These are phyloP conservation scores for Sialis fuliginosa DNA, from an alignment of 2,888 invertebrate species.

Conservation along the genomic window DNA sequence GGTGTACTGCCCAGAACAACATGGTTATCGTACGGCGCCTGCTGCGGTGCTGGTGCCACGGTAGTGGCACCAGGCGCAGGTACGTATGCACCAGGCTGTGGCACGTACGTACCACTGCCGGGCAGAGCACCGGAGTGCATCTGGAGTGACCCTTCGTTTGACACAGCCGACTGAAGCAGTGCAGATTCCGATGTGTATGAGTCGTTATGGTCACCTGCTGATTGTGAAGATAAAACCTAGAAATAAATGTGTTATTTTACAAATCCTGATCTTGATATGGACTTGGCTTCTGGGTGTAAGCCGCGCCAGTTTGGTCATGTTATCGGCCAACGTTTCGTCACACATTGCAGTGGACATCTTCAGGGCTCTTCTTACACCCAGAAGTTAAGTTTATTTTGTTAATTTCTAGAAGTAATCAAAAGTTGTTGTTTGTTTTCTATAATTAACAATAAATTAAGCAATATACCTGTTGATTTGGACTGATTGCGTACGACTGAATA, in stretches of 20 bases:
- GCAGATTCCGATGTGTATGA: background rate
- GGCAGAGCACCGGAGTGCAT: constrained; percentile 8
- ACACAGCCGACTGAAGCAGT: background rate
- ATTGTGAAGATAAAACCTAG: constrained; percentile 3
- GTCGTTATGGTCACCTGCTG: background rate
- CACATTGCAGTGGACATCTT: no score
- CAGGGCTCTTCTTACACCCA: no score
- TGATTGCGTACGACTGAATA: constrained; percentile 23
- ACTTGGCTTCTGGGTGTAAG: no score
- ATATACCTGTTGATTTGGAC: constrained; percentile 21
- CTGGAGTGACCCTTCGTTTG: background rate
- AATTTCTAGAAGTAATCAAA: no score
- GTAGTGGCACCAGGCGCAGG: constrained; percentile 22
- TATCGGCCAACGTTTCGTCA: no score
- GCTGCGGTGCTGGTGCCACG: constrained; percentile 19
- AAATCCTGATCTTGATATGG: no score
- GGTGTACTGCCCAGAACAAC: constrained; percentile 74
- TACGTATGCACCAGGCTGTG: constrained; percentile 1
- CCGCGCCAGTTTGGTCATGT: no score
- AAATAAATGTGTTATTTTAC: background rate
- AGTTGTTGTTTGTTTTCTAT: background rate
- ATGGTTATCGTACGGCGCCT: constrained; percentile 23
- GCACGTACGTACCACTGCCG: constrained; percentile 9
- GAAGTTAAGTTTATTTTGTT: no score
- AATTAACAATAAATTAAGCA: constrained; percentile 8